phyloP scores from a whole-genome alignment of 35 echinoderm and acorn worm genomes.

The Lytechinus pictus region DNA sequence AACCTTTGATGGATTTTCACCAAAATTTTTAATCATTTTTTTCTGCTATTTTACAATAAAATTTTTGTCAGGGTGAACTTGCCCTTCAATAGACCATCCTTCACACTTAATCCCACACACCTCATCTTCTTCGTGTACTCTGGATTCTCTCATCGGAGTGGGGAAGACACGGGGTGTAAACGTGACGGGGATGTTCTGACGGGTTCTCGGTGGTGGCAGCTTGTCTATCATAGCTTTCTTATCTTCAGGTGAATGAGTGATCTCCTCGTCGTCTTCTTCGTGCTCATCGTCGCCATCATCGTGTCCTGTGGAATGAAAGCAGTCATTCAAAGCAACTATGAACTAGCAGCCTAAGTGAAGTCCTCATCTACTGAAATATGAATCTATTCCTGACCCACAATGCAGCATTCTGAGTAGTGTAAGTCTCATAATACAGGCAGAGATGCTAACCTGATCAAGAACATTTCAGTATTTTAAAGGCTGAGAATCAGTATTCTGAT shows the following conservation, averaged over 20 bases:
- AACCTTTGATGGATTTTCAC: too few species aligned
- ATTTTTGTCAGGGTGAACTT: too few species aligned
- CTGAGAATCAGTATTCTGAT: too few species aligned
- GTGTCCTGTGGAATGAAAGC: neutral
- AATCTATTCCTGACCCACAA: neutral
- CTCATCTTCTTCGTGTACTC: conserved; percentile 83
- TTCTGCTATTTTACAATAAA: too few species aligned
- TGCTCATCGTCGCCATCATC: conserved; percentile 47
- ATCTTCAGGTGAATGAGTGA: neutral
- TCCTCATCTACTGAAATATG: neutral
- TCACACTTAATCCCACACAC: conserved; percentile 41
- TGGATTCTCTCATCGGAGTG: conserved; percentile 90
- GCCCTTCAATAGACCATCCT: too few species aligned
- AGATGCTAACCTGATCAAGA: too few species aligned
- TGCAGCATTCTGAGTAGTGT: neutral
- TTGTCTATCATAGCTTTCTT: conserved; percentile 17
- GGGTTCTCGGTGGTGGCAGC: conserved; percentile 67
- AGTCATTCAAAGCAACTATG: too few species aligned
- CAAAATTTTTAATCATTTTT: too few species aligned
- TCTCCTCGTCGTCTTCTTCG: conserved; percentile 37
- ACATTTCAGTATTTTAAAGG: too few species aligned
- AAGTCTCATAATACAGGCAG: too few species aligned
- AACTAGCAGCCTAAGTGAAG: too few species aligned
- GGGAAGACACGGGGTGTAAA: conserved; percentile 94
- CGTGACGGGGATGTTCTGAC: conserved; percentile 73